Percentiles rank a stretch among this genome's conserved stretches.
Evolutionary conservation across 2,113 vertebrate species (phyloP).

Genomic region (Mormyrus lacerda): DNA sequence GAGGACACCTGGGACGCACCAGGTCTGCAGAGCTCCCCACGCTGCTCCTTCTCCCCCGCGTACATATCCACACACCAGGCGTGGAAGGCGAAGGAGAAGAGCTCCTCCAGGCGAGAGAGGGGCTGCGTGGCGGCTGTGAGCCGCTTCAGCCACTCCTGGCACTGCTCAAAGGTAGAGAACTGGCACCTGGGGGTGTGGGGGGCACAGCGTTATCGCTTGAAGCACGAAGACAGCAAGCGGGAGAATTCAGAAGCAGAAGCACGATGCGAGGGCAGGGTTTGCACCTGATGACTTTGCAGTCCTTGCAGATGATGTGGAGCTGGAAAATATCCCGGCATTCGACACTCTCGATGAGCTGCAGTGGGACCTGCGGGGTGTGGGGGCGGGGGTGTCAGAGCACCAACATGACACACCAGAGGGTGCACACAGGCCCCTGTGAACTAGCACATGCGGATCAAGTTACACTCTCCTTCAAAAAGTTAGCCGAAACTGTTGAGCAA

Average conservation of each 20-base stretch:
- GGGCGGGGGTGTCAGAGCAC: neutral
- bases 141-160: constrained; percentile 93
- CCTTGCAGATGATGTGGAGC: constrained; percentile 93
- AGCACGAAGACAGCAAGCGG: neutral
- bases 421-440: neutral
- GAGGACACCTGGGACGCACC: constrained; percentile 49
- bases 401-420: neutral
- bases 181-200: constrained; percentile 69
- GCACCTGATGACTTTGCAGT: constrained; percentile 95
- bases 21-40: constrained; percentile 87
- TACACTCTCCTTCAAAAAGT: neutral
- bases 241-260: neutral
- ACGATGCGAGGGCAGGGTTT: constrained; percentile 17
- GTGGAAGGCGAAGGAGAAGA: constrained; percentile 93
- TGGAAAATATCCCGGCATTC: constrained; percentile 96
- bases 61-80: constrained; percentile 94
- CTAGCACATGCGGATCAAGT: constrained; percentile 5
- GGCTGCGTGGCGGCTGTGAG: constrained; percentile 72
- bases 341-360: constrained; percentile 88
- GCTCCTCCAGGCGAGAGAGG: constrained; percentile 84
- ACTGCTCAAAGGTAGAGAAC: constrained; percentile 94
- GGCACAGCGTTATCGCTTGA: neutral
- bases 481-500: neutral
- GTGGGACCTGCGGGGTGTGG: constrained; percentile 71
- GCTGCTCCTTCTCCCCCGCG: constrained; percentile 90